Base-by-base conservation (phyloP, 1,140 invertebrate species). In the Polypedilum vanderplanki region DNA sequence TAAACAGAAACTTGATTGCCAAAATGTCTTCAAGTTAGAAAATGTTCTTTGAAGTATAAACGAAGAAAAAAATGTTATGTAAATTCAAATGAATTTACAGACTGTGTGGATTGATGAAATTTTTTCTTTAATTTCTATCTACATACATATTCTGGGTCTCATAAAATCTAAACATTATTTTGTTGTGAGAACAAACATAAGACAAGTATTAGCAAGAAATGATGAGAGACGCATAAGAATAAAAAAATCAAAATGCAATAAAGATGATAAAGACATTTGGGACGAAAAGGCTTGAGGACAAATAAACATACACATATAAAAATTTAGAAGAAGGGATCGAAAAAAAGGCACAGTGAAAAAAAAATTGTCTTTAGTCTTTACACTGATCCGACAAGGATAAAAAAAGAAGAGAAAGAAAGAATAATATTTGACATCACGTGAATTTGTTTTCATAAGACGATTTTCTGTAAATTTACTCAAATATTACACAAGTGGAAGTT, bases 231-330 rank as follows among this genome's bases (percentile, higher is more conserved):
- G 8, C 9, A 46, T 15, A 15, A 57, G 46, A 15, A 57, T 33
- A 57, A 57, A 57, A 57, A 57, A 57, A 57, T 57, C 46, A 57
- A 57, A 57, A 57, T 57, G 46, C 46, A 57, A 57, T 57, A 57
- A 57, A 57, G 46, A 57, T 57, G 46, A 57, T 57, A 57, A 57
- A 57, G 46, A 57, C 46, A 57, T 57, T 57, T 57, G 46, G 46
- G 46, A 57, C 46, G 4, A 5, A 33, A 33, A 10, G 41, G 12
- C 46, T 57, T 15, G 10, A 57, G 46, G 46, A 57, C n/a, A 57
- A 57, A n/a, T n/a, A n/a, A 4, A 12, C 10, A 57, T 5, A 33
- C 24, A 33, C 4, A n/a, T n/a, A n/a, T n/a, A n/a, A n/a, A n/a
- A n/a, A n/a, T n/a, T n/a, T n/a, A n/a, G n/a, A n/a, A 15, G n/a